Evolutionary conservation across 2,113 vertebrate genomes (phyloP).

Genomic region (Trinectes maculatus): DNA sequence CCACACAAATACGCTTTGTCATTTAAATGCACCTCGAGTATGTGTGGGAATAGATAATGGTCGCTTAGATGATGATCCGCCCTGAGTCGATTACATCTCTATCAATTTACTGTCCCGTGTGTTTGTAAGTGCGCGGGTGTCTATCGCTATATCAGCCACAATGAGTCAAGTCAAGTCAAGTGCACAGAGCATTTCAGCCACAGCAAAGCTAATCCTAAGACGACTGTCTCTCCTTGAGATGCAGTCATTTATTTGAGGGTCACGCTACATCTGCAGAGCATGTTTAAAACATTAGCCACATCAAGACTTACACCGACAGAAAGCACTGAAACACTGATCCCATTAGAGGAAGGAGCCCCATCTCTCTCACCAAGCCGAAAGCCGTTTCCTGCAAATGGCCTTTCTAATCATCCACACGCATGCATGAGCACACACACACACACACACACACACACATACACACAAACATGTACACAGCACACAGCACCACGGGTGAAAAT

Average conservation of each 20-base stretch:
- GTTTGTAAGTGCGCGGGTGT: background rate
- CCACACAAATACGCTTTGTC: constrained; percentile 25
- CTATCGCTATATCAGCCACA: background rate
- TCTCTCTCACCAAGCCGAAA: constrained; percentile 7
- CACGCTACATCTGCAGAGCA: constrained; percentile 62
- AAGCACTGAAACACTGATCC: constrained; percentile 55
- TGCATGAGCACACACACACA: background rate
- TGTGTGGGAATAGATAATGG: background rate
- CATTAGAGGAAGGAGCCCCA: constrained; percentile 52
- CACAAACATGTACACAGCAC: background rate
- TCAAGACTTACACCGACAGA: constrained; percentile 57
- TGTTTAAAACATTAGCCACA: constrained; percentile 76
- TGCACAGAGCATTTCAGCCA: constrained; percentile 39
- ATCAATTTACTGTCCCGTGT: background rate
- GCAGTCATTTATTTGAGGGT: constrained; percentile 72
- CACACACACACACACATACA: background rate
- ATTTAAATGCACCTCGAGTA: background rate
- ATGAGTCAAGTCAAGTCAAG: constrained; percentile 38
- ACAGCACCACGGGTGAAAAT: too few species aligned
- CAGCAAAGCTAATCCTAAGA: constrained; percentile 56
- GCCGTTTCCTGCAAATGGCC: constrained; percentile 47
- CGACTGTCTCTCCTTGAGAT: constrained; percentile 48
- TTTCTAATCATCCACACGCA: constrained; percentile 11
- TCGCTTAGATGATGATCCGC: constrained; percentile 5
- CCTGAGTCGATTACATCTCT: background rate